Conservation (phyloP, 2,888 invertebrate genomes). For the Leptinotarsa peninsularis region DNA sequence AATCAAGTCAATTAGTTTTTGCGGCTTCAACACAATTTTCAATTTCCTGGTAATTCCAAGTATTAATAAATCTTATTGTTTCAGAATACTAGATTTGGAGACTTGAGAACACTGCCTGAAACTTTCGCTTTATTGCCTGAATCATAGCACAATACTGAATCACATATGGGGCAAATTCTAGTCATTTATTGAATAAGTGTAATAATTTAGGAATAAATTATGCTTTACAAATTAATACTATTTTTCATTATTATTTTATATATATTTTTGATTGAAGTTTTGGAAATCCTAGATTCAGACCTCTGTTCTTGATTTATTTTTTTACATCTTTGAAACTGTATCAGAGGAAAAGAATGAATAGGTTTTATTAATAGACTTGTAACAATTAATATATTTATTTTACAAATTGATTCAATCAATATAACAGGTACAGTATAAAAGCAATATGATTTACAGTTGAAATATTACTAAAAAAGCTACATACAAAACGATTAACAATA, state of each 20-base stretch:
- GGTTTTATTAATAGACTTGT: background rate
- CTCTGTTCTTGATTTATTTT: too few relatives aligned
- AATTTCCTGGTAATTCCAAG: background rate
- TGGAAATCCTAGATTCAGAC: too few relatives aligned
- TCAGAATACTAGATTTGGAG: conserved; percentile 24
- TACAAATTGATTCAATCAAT: background rate
- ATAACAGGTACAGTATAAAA: background rate
- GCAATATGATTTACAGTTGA: background rate
- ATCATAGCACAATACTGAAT: conserved; percentile 25
- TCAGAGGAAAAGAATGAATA: background rate
- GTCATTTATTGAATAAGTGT: conserved; percentile 42
- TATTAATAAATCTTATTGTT: background rate
- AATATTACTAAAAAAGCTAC: too few relatives aligned
- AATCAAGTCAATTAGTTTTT: background rate
- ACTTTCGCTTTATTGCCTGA: conserved; percentile 22
- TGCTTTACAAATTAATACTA: background rate
- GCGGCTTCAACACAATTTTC: too few relatives aligned
- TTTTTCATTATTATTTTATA: background rate
- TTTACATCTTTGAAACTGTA: too few relatives aligned
- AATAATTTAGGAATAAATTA: conserved; percentile 19
- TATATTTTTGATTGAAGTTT: too few relatives aligned
- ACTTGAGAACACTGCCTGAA: background rate
- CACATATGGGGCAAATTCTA: conserved; percentile 38
- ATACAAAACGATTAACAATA: too few relatives aligned
- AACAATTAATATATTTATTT: background rate